Evolutionary conservation across 2,888 invertebrate species (phyloP).

Genomic region (Diachrysia chrysitis): DNA sequence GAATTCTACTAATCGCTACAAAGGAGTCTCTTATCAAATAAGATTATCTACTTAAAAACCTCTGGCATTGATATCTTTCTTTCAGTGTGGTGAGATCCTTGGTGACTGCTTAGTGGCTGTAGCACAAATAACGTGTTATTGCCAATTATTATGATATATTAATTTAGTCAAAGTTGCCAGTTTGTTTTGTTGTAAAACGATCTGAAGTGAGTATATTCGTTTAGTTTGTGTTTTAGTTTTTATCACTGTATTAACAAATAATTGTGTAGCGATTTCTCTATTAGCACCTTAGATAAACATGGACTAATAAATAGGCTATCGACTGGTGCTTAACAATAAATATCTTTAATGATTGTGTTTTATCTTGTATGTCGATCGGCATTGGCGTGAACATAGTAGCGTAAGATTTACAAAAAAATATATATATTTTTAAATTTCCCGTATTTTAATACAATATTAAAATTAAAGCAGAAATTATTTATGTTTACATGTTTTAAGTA

Average conservation of each 20-base stretch:
- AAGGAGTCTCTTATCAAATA: constrained; percentile 80
- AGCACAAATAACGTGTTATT: constrained; percentile 34
- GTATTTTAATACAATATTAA: neutral
- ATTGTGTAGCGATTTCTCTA: constrained; percentile 54
- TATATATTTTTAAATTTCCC: constrained; percentile 14
- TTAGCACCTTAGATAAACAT: constrained; percentile 44
- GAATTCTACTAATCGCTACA: constrained; percentile 78
- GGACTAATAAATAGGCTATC: constrained; percentile 52
- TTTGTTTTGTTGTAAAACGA: constrained; percentile 30
- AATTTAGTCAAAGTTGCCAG: constrained; percentile 17
- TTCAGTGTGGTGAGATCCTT: constrained; percentile 77
- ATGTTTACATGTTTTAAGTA: neutral
- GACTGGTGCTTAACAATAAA: constrained; percentile 31
- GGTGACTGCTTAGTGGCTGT: constrained; percentile 64
- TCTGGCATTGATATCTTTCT: constrained; percentile 75
- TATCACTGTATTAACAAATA: constrained; percentile 41
- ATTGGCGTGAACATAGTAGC: constrained; percentile 21
- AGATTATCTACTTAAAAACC: constrained; percentile 86
- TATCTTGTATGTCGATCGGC: constrained; percentile 25
- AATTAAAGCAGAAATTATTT: neutral
- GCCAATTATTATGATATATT: constrained; percentile 48
- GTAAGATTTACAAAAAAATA: neutral
- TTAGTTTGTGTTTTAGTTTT: constrained; percentile 46
- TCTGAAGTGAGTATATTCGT: constrained; percentile 53
- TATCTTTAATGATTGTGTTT: constrained; percentile 44